phyloP scores from a whole-genome alignment of 2,888 invertebrate genomes.

The Acleris sparsana region DNA sequence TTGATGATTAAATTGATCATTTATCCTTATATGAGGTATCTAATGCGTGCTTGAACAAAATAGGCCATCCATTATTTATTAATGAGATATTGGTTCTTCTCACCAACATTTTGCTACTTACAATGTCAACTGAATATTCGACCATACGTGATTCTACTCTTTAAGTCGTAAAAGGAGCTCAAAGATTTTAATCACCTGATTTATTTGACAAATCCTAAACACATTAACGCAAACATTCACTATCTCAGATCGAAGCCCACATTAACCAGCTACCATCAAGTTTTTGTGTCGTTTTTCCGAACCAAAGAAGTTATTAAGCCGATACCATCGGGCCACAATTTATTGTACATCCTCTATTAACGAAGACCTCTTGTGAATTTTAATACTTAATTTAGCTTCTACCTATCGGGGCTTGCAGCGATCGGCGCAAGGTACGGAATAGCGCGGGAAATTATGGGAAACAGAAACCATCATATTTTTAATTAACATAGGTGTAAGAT shows the following conservation, averaged over 20 bases:
- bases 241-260: conserved; percentile 29
- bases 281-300: conserved; percentile 55
- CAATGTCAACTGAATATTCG: too few species aligned
- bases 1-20: neutral
- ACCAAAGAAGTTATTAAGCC: conserved; percentile 73
- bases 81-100: too few species aligned
- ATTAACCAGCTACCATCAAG: conserved; percentile 43
- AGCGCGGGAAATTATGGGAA: conserved; percentile 11
- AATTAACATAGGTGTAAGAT: neutral
- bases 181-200: conserved; percentile 31
- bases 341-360: conserved; percentile 61
- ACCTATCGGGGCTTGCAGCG: conserved; percentile 27
- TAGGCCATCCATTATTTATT: neutral
- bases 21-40: neutral
- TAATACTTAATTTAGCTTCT: conserved; percentile 62
- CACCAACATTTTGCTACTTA: too few species aligned
- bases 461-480: neutral
- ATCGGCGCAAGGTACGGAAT: conserved; percentile 11
- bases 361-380: conserved; percentile 64
- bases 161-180: too few species aligned
- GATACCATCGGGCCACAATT: conserved; percentile 69
- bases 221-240: conserved; percentile 34
- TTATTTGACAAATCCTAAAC: conserved; percentile 34
- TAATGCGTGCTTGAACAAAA: neutral
- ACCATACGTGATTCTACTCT: too few species aligned